A percentile compares a stretch with the other conserved stretches of the same genome.
Evolutionary conservation across 2,113 vertebrate species (phyloP).

Genomic region (Ptychochromis oligacanthus): DNA sequence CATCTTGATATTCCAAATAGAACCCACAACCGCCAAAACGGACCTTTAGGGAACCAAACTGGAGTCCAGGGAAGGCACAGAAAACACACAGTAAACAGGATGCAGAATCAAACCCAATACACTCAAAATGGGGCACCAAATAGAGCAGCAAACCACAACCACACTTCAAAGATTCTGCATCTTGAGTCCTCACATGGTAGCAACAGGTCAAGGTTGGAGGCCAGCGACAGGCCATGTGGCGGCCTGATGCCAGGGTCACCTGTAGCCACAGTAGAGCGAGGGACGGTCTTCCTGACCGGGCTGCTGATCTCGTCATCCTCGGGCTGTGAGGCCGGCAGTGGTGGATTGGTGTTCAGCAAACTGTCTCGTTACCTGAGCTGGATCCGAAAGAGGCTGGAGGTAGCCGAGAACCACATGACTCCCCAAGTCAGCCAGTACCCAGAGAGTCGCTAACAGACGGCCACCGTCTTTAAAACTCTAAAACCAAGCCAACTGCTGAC

Average conservation of each 20-base stretch:
- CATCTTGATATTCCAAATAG: neutral
- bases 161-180: neutral
- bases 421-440: constrained; percentile 1
- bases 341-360: constrained; percentile 82
- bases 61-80: neutral
- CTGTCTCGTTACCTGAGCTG: constrained; percentile 86
- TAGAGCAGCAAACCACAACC: neutral
- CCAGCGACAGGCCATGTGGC: neutral
- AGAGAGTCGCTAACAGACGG: neutral
- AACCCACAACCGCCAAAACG: neutral
- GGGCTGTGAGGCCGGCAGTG: neutral
- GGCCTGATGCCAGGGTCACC: constrained; percentile 77
- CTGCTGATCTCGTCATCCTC: constrained; percentile 71
- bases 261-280: constrained; percentile 77
- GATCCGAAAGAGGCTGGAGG: constrained; percentile 69
- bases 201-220: neutral
- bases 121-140: neutral
- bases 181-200: neutral
- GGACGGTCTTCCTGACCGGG: constrained; percentile 88
- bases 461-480: neutral
- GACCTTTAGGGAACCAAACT: neutral
- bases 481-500: neutral
- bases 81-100: fast-evolving
- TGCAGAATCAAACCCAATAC: constrained; percentile 1
- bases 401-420: constrained; percentile 26